Base-by-base conservation (phyloP, 2,888 invertebrate genomes). In the Pheosia gnoma region DNA sequence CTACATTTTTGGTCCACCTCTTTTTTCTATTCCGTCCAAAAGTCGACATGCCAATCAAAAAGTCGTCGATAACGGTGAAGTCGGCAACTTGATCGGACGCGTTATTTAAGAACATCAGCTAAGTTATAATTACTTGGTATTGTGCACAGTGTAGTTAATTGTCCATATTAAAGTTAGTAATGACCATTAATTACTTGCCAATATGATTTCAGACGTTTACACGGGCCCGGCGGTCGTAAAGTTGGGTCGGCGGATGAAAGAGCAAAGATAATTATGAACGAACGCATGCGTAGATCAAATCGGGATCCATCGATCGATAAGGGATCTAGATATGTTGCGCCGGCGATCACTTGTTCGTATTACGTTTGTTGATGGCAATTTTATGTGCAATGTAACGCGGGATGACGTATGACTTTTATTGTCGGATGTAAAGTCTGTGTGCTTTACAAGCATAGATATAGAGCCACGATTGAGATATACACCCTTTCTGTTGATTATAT, bases 271-370 rank as follows among this genome's bases (percentile, higher is more conserved):
- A 91, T 92, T 92, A 92, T 90, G 90, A 87, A 81, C 85, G 85
- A 85, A 88, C 88, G 88, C 87, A 89, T 90, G 87, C 91, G 91
- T 91, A 91, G 91, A 93, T 93, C 92, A 91, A 90, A 93, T 90
- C 90, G 82, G 85, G 86, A 84, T 85, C 86, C 86, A 86, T 86
- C 88, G 89, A 87, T 91, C 90, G 93, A 91, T 90, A 88, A 86
- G 83, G 85, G 85, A 89, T 90, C 89, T 88, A 89, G 88, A 89
- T 87, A 85, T 84, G 85, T 84, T 83, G 83, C 78, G 75, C 80
- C 78, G 80, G 81, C 84, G 83, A 72, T 77, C 78, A 80, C 81
- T 85, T 81, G 77, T 80, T 77, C 76, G 74, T 80, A 82, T 85
- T 87, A 84, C 84, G 82, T 84, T 77, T 83, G 75, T 72, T 75